These are phyloP conservation scores for Trachymyrmex cornetzi DNA, from an alignment of 1,140 invertebrate genomes.

Conservation along the genomic window DNA sequence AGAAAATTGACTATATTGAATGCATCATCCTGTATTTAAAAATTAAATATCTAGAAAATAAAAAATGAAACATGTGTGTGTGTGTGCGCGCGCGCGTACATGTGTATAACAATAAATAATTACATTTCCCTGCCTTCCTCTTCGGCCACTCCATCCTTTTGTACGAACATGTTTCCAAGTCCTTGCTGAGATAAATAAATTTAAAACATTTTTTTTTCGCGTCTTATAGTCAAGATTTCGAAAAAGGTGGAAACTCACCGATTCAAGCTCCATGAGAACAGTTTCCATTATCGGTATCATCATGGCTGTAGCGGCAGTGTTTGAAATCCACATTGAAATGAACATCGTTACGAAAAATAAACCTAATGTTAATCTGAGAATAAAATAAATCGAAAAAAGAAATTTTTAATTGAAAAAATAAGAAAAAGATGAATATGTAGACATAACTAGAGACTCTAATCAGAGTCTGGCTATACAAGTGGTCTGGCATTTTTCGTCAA, in stretches of 20 bases:
- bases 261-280: conserved; percentile 86
- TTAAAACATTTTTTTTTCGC: background rate
- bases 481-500: too few species aligned
- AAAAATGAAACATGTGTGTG: too few species aligned
- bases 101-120: conserved; percentile 42
- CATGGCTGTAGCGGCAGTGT: conserved; percentile 89
- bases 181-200: conserved; percentile 83
- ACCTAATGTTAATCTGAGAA: conserved; percentile 85
- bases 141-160: conserved; percentile 64
- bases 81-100: too few species aligned
- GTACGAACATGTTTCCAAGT: conserved; percentile 83
- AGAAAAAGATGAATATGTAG: too few species aligned
- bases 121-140: conserved; percentile 76
- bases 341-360: conserved; percentile 89
- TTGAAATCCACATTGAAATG: conserved; percentile 90
- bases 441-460: too few species aligned
- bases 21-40: too few species aligned
- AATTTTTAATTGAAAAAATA: background rate
- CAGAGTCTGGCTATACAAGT: too few species aligned
- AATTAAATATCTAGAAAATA: too few species aligned
- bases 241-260: conserved; percentile 78
- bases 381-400: background rate
- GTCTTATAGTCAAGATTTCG: background rate
- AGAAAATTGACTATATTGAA: too few species aligned
- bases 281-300: conserved; percentile 89